These are phyloP conservation scores for Ceratina australensis DNA, from an alignment of 1,140 invertebrate genomes.

Conservation along the genomic window DNA sequence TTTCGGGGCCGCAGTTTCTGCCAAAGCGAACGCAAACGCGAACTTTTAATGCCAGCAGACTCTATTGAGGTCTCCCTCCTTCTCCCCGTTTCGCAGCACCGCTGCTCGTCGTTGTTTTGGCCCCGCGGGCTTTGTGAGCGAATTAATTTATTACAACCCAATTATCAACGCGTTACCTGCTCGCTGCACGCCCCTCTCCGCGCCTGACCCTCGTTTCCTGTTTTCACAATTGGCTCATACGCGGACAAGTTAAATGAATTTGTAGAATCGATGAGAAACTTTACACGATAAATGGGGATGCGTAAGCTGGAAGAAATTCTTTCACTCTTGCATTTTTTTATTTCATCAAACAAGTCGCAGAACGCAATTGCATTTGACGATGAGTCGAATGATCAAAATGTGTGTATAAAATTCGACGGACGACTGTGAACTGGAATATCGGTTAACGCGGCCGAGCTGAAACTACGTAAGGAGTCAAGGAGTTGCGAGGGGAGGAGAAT, in stretches of 20 bases:
- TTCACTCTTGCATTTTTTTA: too few relatives aligned
- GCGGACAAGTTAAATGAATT: too few relatives aligned
- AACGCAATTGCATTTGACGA: too few relatives aligned
- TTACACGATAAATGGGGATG: too few relatives aligned
- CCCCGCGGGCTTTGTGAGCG: constrained; percentile 68
- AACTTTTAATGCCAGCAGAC: constrained; percentile 50
- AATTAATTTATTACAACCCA: constrained; percentile 79
- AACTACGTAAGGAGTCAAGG: too few relatives aligned
- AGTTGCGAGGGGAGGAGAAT: constrained; percentile 8
- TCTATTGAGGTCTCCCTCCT: constrained; percentile 59
- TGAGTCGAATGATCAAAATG: too few relatives aligned
- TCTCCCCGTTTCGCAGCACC: constrained; percentile 52
- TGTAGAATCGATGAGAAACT: too few relatives aligned
- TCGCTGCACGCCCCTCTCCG: not conserved
- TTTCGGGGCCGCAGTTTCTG: not conserved
- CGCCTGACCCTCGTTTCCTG: constrained; percentile 21
- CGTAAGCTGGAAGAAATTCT: too few relatives aligned
- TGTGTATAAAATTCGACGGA: too few relatives aligned
- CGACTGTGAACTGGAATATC: not conserved
- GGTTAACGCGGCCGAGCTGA: not conserved
- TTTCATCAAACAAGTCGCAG: too few relatives aligned
- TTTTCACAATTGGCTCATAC: not conserved
- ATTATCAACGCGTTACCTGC: constrained; percentile 69
- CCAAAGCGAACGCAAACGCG: not conserved
- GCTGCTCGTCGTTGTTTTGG: constrained; percentile 65